Percentiles rank a stretch among this genome's conserved stretches.
Conservation (phyloP, 2,113 vertebrate species). For the Galbula dea region DNA sequence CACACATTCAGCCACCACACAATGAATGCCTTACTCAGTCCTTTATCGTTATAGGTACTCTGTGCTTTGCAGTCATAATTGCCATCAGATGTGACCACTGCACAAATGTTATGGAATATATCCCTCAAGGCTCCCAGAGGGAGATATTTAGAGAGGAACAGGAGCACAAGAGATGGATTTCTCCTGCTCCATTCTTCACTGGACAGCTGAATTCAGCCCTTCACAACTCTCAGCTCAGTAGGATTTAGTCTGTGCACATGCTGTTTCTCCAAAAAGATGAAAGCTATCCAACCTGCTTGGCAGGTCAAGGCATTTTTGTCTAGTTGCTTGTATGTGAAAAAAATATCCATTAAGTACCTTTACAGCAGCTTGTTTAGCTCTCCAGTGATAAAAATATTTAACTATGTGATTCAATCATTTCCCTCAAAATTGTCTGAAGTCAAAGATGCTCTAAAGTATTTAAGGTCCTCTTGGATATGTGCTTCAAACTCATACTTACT, state of each 20-base stretch:
- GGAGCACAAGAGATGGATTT: background rate
- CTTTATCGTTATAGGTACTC: background rate
- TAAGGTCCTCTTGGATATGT: background rate
- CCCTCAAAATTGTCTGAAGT: background rate
- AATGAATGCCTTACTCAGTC: rapidly evolving
- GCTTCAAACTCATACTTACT: background rate
- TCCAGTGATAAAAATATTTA: background rate
- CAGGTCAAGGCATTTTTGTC: background rate
- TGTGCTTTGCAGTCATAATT: background rate
- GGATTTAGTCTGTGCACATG: background rate
- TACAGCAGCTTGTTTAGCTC: background rate
- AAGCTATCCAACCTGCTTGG: background rate
- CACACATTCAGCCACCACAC: background rate
- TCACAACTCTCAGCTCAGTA: background rate
- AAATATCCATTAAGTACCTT: background rate
- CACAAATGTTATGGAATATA: background rate
- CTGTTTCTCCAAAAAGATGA: background rate
- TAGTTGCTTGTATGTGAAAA: background rate
- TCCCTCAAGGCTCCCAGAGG: rapidly evolving
- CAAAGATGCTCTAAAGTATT: background rate
- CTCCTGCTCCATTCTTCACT: background rate
- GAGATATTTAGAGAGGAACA: background rate
- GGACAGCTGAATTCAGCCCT: background rate
- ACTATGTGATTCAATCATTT: background rate
- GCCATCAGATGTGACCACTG: background rate